Evolutionary conservation across 1,140 invertebrate genomes (phyloP), one percentile per base, ranked within the genome.

Genomic region (Drosophila quadrilineata): DNA sequence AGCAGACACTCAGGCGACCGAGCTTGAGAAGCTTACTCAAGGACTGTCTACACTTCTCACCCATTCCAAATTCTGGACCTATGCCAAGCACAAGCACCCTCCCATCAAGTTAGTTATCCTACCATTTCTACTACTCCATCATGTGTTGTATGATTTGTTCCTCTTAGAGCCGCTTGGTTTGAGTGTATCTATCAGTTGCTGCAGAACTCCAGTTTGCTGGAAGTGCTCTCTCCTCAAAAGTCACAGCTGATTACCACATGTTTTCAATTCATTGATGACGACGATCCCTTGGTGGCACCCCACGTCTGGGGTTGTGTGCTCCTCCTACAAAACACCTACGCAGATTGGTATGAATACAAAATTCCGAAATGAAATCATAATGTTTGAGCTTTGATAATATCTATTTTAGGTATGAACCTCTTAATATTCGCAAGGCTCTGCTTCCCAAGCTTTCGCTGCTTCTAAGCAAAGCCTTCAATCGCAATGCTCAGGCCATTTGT

Each of bases 31-130:
- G 8, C 46, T 86, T 1, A 69, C 71, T 12, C 66, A 76, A 3
- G 74, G 71, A 5, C 5, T 87, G 9, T 9, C 31, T 0, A 56
- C 54, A 3, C 17, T 88, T n/a, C 14, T 88, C 29, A 41, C 41
- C 0, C 92, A 92, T 80, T 80, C 88, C 19, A 94, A 93, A 75
- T 96, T 96, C 89, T 96, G 95, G 95, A 95, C 94, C 75, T 91
- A 93, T 28, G 85, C 90, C 5, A 94, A 92, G 74, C 90, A 92
- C 70, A 92, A 93, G 80, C 77, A 90, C 33, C 50, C 91, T 12
- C 58, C 90, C 17, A 91, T 94, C 17, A 92, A 85, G 91, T 88
- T 49, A 54, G 63, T 53, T 12, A 26, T 4, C 17, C 14, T 9
- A 16, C 0, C 19, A n/a, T 3, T 9, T 6, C 10, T 3, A 12